phyloP scores from a whole-genome alignment of 2,113 vertebrate species.

The Puffinus mauretanicus region DNA sequence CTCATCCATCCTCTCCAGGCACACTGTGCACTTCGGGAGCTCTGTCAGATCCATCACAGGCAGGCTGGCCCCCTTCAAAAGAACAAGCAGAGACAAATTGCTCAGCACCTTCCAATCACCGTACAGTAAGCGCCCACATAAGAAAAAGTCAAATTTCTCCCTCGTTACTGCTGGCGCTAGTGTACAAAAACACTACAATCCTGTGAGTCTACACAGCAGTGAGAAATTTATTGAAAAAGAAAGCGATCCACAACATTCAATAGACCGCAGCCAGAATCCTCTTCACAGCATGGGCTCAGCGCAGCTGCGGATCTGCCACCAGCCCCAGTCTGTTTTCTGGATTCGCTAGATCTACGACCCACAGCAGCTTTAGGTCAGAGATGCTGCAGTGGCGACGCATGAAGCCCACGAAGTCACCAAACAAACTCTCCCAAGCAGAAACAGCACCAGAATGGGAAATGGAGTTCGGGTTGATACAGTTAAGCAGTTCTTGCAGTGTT shows the following conservation, averaged over 20 bases:
- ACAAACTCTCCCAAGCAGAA: background rate
- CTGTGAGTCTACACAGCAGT: fast-evolving
- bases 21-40: conserved; percentile 96
- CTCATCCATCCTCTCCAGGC: conserved; percentile 98
- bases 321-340: background rate
- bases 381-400: background rate
- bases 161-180: background rate
- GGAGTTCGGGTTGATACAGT: background rate
- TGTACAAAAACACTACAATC: fast-evolving
- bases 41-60: conserved; percentile 97
- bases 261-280: background rate
- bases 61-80: conserved; percentile 89
- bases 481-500: background rate
- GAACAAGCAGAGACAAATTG: background rate
- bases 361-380: background rate
- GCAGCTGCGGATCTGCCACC: background rate
- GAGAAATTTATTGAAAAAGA: background rate
- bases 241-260: background rate
- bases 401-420: background rate
- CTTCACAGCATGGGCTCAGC: background rate
- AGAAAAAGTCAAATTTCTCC: background rate
- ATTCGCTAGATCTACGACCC: background rate
- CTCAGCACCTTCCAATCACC: background rate
- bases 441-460: background rate
- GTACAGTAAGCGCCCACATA: background rate